phyloP scores from a whole-genome alignment of 2,888 invertebrate genomes.

The Charanyca ferruginea region DNA sequence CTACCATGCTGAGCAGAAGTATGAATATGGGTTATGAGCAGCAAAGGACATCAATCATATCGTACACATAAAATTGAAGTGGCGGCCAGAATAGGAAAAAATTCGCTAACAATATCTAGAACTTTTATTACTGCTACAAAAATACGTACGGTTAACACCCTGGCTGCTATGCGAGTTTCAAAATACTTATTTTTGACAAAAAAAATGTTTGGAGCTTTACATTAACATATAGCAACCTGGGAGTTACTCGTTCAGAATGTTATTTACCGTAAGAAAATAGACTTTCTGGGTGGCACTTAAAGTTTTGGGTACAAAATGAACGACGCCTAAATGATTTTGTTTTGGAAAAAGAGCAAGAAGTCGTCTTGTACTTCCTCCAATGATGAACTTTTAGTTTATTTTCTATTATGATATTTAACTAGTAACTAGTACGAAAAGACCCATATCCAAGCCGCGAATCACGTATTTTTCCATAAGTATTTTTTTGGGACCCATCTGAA shows the following conservation, averaged over 20 bases:
- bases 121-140: background rate
- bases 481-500: background rate
- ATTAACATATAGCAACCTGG: background rate
- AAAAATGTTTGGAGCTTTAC: background rate
- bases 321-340: background rate
- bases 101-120: background rate
- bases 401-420: background rate
- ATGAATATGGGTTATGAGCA: constrained; percentile 46
- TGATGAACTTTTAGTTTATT: background rate
- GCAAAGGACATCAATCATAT: constrained; percentile 17
- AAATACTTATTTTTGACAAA: background rate
- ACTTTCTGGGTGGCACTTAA: background rate
- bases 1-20: constrained; percentile 46
- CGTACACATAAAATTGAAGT: background rate
- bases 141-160: background rate
- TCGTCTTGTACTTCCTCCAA: background rate
- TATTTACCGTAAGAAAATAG: constrained; percentile 5
- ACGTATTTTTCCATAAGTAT: background rate
- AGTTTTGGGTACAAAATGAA: background rate
- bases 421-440: background rate
- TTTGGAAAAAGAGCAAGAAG: constrained; percentile 7
- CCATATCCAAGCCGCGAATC: background rate
- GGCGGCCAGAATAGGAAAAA: background rate
- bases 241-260: background rate
- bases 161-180: background rate